Evolutionary conservation across 2,113 vertebrate species (phyloP).

Genomic region (Cavia aperea): DNA sequence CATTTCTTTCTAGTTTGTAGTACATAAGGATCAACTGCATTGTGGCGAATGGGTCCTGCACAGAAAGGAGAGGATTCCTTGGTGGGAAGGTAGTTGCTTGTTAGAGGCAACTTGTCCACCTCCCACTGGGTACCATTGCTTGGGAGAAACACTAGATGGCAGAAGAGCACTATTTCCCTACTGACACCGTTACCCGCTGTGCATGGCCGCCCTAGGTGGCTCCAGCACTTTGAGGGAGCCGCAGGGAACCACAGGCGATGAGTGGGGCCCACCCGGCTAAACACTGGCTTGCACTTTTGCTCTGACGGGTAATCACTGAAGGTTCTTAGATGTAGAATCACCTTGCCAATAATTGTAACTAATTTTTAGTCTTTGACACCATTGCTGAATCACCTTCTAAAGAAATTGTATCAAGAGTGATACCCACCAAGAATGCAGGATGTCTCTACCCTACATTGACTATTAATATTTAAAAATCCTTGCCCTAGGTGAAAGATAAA

Average conservation of each 20-base stretch:
- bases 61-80: neutral
- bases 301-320: neutral
- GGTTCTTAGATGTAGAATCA: neutral
- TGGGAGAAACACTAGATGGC: constrained; percentile 41
- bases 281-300: neutral
- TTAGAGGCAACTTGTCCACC: neutral
- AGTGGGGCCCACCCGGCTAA: neutral
- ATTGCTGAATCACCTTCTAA: neutral
- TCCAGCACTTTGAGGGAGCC: too few relatives aligned
- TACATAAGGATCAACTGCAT: neutral
- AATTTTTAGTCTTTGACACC: neutral
- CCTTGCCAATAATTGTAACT: constrained; percentile 11
- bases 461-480: constrained; percentile 9
- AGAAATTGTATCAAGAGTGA: neutral
- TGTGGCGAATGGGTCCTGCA: neutral
- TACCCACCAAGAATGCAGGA: neutral
- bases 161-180: constrained; percentile 30
- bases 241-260: neutral
- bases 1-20: neutral
- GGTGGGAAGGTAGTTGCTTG: neutral
- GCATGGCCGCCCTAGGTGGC: too few relatives aligned
- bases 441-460: neutral
- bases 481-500: neutral
- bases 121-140: neutral
- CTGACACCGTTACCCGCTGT: fast-evolving